phyloP scores from a whole-genome alignment of 1,140 invertebrate species.

The Zaprionus inermis region DNA sequence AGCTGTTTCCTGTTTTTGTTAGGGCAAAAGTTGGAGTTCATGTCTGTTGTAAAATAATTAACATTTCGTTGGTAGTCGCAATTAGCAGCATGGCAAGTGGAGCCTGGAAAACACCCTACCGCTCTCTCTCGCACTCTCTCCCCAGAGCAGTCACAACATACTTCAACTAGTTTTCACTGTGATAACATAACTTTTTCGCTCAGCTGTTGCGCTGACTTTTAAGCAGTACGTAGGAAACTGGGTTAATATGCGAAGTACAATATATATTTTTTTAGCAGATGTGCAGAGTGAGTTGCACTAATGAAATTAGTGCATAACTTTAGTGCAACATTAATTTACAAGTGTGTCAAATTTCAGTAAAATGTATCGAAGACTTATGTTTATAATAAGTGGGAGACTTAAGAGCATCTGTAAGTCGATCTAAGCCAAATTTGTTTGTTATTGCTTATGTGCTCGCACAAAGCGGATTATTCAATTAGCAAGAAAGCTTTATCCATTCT shows the following conservation, averaged over 20 bases:
- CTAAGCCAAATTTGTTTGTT: background rate
- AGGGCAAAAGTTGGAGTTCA: conserved; percentile 59
- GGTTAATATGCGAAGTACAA: background rate
- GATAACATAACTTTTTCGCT: conserved; percentile 27
- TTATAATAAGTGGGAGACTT: background rate
- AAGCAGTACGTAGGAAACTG: background rate
- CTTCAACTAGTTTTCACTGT: background rate
- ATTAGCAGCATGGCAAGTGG: conserved; percentile 50
- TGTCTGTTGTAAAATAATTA: conserved; percentile 69
- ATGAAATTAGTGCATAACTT: background rate
- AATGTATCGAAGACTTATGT: no score
- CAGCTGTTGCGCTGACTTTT: background rate
- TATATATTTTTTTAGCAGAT: background rate
- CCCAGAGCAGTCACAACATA: background rate
- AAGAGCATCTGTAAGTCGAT: background rate
- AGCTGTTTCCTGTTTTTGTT: conserved; percentile 40
- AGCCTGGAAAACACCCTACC: no score
- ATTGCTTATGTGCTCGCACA: background rate
- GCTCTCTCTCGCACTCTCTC: background rate
- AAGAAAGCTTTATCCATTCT: conserved; percentile 20
- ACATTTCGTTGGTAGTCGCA: conserved; percentile 59
- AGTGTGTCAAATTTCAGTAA: background rate
- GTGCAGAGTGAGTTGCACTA: background rate
- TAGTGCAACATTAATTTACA: background rate
- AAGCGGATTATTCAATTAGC: conserved; percentile 34